Base-by-base conservation (phyloP, 2,888 invertebrate genomes). In the Subacronicta megacephala region DNA sequence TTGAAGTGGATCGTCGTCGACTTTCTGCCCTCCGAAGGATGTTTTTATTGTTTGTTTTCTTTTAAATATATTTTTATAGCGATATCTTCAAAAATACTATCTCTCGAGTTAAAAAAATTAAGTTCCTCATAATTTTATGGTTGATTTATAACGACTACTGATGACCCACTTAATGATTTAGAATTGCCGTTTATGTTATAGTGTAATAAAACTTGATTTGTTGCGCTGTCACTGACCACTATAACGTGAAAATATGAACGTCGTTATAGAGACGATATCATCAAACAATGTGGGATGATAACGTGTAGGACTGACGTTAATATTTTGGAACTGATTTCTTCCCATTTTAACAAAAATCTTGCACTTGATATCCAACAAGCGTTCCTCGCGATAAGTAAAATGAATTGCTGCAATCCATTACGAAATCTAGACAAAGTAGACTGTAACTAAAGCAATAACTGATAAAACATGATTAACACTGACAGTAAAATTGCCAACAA, bases 41-140 rank as follows among this genome's bases (percentile, higher is more conserved):
- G 45, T 77, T 75, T 75, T 75, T 81, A n/a, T 71, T 66, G 65
- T 69, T 72, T 68, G 62, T 58, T 59, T 64, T 66, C 68, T 38
- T 65, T 66, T 70, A 68, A 49, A 63, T 57, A 65, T 4, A 2
- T 4, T 67, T 68, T 70, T 72, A 61, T 62, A 45, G 57, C 46
- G 23, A 41, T 16, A 52, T 20, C 20, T 62, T 46, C 50, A 46
- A 42, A 54, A 54, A 16, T 36, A 29, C 38, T 10, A 45, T 63
- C 16, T 40, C 37, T 44, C 20, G 26, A 50, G 29, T 13, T 60
- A 46, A 47, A 58, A 26, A 60, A 42, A 40, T 59, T 43, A 51
- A 60, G 35, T 62, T 62, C 42, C 53, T 46, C 60, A 46, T 62
- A 20, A 64, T 51, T 70, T 54, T 9, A 44, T 47, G 35, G 7